Conservation (phyloP, 92 coral and sea anemone genomes). For the Porites evermanni region DNA sequence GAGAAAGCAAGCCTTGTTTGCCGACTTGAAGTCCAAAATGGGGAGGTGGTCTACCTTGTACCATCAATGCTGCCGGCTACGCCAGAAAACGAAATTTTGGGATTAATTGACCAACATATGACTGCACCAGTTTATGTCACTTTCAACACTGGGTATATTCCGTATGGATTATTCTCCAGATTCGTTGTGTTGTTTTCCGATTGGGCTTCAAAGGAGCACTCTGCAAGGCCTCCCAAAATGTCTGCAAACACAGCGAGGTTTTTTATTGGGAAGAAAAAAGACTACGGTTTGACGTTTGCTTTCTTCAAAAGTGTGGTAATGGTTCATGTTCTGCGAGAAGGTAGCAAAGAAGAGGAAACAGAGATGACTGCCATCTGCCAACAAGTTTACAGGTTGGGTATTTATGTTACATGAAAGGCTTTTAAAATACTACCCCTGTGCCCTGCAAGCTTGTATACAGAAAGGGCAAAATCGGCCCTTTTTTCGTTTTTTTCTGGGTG, state of each 20-base stretch:
- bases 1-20: slow-evolving; percentile 42
- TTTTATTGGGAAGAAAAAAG: slow-evolving; percentile 17
- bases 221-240: slow-evolving; percentile 29
- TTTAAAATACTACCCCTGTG: too few species aligned
- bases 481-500: too few species aligned
- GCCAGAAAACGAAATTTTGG: slow-evolving; percentile 35
- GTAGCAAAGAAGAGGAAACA: neutral
- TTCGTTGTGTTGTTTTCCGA: slow-evolving; percentile 24
- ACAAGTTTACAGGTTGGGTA: slow-evolving; percentile 37
- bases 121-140: slow-evolving; percentile 34
- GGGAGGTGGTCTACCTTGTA: slow-evolving; percentile 25
- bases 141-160: slow-evolving; percentile 45
- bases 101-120: neutral
- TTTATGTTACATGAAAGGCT: too few species aligned
- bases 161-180: slow-evolving; percentile 48
- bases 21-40: slow-evolving; percentile 8
- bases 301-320: slow-evolving; percentile 24
- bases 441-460: too few species aligned
- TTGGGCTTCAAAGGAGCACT: slow-evolving; percentile 3
- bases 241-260: slow-evolving; percentile 51
- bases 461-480: too few species aligned
- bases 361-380: slow-evolving; percentile 9
- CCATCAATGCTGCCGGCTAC: slow-evolving; percentile 43
- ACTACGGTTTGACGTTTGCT: slow-evolving; percentile 25
- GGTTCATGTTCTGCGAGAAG: slow-evolving; percentile 27